Percentiles rank a stretch among this genome's conserved stretches.
Conservation (phyloP, 2,113 vertebrate genomes). For the cattle (Bos taurus) region ARS-UCD2.0 NC_037330.1:3836501-3837000, state of each 20-base stretch:
- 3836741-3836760: not conserved
- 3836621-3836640: not conserved
- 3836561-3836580: not conserved
- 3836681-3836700: not conserved
- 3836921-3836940: not conserved
- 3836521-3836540: not conserved
- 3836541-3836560: not conserved
- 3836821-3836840: not conserved
- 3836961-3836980: not conserved
- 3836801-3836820: not conserved
- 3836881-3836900: not conserved
- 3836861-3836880: not conserved
- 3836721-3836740: not conserved
- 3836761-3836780: not conserved
- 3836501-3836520: not conserved
- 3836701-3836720: not conserved
- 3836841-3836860: rapidly evolving
- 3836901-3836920: not conserved
- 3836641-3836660: not conserved
- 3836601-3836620: not conserved
- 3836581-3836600: not conserved
- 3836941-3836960: not conserved
- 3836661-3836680: not conserved
- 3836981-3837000: not conserved
- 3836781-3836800: not conserved